phyloP scores from a whole-genome alignment of 2,113 vertebrate genomes.

The Tachuris rubrigastra region DNA sequence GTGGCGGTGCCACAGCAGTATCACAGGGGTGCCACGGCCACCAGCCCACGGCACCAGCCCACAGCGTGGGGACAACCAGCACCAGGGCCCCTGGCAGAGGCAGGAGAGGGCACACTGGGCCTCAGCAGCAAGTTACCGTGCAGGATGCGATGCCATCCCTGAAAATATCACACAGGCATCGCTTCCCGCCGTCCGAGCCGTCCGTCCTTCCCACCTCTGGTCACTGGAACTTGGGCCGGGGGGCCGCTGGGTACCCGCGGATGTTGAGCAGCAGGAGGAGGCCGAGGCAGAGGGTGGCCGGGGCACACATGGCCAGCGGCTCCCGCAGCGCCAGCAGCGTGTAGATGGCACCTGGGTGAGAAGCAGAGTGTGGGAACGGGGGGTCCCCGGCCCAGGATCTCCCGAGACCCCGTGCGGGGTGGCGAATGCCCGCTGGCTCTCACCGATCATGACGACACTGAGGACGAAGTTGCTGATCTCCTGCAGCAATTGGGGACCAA shows the following conservation, averaged over 20 bases:
- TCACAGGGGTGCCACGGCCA: not conserved
- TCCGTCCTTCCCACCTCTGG: not conserved
- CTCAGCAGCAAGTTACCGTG: not conserved
- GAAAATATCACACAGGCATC: accelerated
- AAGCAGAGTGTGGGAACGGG: not conserved
- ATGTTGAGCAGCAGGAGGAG: conserved; percentile 75
- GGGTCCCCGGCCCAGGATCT: accelerated
- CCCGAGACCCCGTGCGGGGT: accelerated
- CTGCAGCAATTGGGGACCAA: conserved; percentile 74
- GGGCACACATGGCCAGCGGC: conserved; percentile 69
- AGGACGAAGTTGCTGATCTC: conserved; percentile 79
- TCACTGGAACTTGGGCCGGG: conserved; percentile 53
- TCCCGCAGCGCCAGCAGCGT: conserved; percentile 73
- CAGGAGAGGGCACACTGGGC: not conserved
- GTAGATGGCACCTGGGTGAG: conserved; percentile 76
- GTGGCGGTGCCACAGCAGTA: not conserved
- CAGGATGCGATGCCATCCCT: accelerated
- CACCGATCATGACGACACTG: conserved; percentile 79
- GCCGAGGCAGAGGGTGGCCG: conserved; percentile 67
- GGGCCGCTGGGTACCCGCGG: not conserved
- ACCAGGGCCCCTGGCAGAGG: not conserved
- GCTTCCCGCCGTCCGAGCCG: accelerated
- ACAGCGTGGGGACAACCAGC: accelerated
- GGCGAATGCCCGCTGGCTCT: not conserved
- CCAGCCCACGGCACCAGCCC: not conserved